A percentile compares a stretch with the other conserved stretches of the same genome.
Conservation (phyloP, 2,797 vertebrate genomes). For the Pteropus rufus region DNA sequence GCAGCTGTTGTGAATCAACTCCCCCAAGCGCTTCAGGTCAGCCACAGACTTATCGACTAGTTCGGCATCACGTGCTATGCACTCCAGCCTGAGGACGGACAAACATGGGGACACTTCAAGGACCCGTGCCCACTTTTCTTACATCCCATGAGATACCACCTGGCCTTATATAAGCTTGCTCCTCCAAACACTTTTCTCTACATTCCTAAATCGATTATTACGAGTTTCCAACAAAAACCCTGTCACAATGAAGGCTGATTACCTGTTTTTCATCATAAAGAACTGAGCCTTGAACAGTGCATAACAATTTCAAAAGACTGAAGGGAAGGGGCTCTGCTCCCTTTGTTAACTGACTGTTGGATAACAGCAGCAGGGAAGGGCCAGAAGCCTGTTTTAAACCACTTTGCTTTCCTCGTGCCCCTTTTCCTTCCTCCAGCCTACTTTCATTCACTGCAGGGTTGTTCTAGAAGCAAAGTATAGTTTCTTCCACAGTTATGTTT, state of each 20-base stretch:
- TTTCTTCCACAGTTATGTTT: not conserved
- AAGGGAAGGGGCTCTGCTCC: not conserved
- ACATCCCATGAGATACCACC: not conserved
- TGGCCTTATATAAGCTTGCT: not conserved
- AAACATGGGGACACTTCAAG: not conserved
- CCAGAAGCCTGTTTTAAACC: not conserved
- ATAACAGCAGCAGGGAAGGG: not conserved
- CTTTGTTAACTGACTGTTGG: not conserved
- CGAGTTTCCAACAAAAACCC: not conserved
- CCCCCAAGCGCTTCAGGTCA: constrained; percentile 94
- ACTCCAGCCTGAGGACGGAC: constrained; percentile 88
- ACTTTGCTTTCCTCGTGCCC: not conserved
- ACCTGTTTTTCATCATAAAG: not conserved
- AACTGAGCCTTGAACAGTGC: not conserved
- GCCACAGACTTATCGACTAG: constrained; percentile 98
- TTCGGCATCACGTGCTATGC: constrained; percentile 96
- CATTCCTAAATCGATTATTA: not conserved
- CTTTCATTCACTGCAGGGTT: not conserved
- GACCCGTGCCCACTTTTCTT: not conserved
- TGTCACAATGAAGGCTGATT: not conserved
- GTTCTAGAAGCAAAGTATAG: not conserved
- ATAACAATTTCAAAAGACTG: not conserved
- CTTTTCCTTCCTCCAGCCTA: not conserved
- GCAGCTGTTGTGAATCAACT: constrained; percentile 95
- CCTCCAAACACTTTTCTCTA: not conserved